Evolutionary conservation across 1,140 invertebrate genomes (phyloP), one percentile per base, ranked within the genome.

Genomic region (Zaprionus ornatus): DNA sequence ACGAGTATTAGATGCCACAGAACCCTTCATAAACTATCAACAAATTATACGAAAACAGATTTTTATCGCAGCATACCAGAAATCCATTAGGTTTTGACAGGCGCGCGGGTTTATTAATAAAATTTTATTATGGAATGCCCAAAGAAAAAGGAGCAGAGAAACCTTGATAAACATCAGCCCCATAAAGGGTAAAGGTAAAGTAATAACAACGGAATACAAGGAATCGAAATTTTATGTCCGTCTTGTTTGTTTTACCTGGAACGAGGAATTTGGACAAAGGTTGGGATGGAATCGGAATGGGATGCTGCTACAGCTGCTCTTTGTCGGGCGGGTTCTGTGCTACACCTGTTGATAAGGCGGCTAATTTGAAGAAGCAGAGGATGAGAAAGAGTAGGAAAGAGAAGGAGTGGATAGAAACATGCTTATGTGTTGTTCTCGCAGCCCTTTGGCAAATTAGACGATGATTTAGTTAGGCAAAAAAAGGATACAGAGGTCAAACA

Each of bases 61-160:
- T 87, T 74, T 57, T 87, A 87, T 87, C 83, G 72, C 54, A 72
- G 70, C 57, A 62, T 62, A 69, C 78, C 74, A 52, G 54, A 69
- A 82, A 80, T 74, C 83, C 79, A 87, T 87, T 87, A 87, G 83
- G 80, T 77, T 82, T 80, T 87, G 82, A 85, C 83, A 82, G 83
- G 35, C 73, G 42, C 62, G 63, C 50, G 83, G 54, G 42, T 80
- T 87, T 87, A 87, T 87, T 87, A 87, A 87, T 86, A 87, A 82
- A 87, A 82, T 67, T 78, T 80, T 82, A 83, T 87, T 77, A 87
- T 82, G 57, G 71, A 62, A 81, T 37, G 62, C 42, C 65, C 54
- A 68, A 60, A 52, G 32, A 48, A 23, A 45, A 40, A 65, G 52
- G 12, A 45, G n/a, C 35, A 15, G 9, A 17, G 37, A 66, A 66